Conservation (phyloP, 2,113 vertebrate genomes). For the Bubalus kerabau region DNA sequence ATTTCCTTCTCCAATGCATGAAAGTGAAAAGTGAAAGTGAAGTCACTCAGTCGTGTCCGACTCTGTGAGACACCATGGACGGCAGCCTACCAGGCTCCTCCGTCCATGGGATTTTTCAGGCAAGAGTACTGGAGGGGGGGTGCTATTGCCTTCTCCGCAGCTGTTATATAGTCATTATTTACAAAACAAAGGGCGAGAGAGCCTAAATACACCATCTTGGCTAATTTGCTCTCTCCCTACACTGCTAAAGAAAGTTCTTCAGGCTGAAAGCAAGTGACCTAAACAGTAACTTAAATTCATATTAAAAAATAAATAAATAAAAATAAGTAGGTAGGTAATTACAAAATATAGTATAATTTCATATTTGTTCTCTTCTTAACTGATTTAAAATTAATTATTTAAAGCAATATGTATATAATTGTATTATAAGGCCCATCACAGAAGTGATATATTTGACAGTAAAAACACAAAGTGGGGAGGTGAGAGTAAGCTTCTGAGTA, state of each 20-base stretch:
- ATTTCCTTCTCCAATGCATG: no score
- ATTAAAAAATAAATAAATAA: not conserved
- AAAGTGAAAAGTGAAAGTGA: no score
- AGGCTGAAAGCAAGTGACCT: not conserved
- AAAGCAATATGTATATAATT: not conserved
- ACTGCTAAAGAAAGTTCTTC: not conserved
- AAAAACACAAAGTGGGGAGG: not conserved
- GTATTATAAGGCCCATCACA: not conserved
- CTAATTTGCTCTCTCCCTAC: not conserved
- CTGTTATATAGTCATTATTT: not conserved
- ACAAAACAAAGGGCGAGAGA: not conserved
- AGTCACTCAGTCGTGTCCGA: rapidly evolving
- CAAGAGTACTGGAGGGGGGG: not conserved
- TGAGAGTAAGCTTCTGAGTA: not conserved
- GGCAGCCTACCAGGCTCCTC: no score
- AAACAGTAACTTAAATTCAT: not conserved
- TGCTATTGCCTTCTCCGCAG: not conserved
- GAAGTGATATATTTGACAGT: not conserved
- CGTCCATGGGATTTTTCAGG: no score
- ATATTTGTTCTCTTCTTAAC: not conserved
- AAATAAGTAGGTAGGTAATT: not conserved
- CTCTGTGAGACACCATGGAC: not conserved
- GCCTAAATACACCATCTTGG: not conserved
- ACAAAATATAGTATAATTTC: not conserved
- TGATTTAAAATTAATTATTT: not conserved